Percentiles rank a stretch among this genome's conserved stretches.
Evolutionary conservation across 2,888 invertebrate species (phyloP).

Genomic region (Meloe dianella): DNA sequence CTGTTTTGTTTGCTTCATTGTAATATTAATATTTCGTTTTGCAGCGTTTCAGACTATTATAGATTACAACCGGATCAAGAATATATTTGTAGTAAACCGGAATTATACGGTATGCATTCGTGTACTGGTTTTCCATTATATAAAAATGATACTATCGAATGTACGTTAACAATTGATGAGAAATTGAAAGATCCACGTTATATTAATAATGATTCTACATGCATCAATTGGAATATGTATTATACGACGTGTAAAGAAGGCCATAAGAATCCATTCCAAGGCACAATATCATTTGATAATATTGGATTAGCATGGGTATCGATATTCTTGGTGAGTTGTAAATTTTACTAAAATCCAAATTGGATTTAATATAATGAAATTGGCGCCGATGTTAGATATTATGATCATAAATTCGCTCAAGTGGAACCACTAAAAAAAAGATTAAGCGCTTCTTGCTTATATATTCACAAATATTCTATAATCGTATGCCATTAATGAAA

Average conservation of each 20-base stretch:
- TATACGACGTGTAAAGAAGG: slow-evolving; percentile 93
- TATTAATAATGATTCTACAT: slow-evolving; percentile 64
- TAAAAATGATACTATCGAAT: slow-evolving; percentile 73
- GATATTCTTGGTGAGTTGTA: slow-evolving; percentile 91
- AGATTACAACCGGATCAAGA: slow-evolving; percentile 79
- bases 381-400: neutral
- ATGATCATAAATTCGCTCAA: neutral
- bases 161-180: slow-evolving; percentile 70
- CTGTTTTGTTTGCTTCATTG: neutral
- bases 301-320: slow-evolving; percentile 99
- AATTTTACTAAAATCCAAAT: neutral
- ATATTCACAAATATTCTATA: neutral
- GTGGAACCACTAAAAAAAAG: neutral
- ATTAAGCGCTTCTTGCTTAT: neutral
- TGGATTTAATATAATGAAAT: neutral
- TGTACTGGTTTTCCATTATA: slow-evolving; percentile 85
- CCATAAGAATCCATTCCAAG: slow-evolving; percentile 96
- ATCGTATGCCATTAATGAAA: neutral
- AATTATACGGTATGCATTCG: slow-evolving; percentile 93
- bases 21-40: slow-evolving; percentile 47
- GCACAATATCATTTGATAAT: slow-evolving; percentile 99
- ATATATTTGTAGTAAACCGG: slow-evolving; percentile 94
- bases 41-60: slow-evolving; percentile 77
- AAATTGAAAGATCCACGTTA: slow-evolving; percentile 45
- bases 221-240: slow-evolving; percentile 99